Conservation (phyloP, 2,113 vertebrate genomes). For the Psammodynastes pulverulentus region DNA sequence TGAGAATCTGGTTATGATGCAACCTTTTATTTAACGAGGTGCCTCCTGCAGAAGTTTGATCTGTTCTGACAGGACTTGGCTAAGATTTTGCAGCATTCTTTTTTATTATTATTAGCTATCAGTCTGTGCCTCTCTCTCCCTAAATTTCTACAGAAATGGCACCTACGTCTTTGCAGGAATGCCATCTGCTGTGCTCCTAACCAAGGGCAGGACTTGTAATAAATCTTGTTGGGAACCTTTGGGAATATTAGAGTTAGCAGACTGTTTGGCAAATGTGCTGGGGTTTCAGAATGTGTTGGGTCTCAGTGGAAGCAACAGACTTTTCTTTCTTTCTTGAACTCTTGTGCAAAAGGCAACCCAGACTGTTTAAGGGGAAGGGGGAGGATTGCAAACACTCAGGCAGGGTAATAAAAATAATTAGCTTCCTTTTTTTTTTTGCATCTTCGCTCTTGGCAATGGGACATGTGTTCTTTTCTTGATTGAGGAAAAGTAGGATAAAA, state of each 20-base stretch:
- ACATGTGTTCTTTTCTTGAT: neutral
- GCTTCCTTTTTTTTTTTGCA: neutral
- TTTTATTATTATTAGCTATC: constrained; percentile 24
- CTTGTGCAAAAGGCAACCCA: constrained; percentile 62
- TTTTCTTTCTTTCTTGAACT: constrained; percentile 62
- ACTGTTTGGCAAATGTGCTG: constrained; percentile 51
- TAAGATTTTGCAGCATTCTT: constrained; percentile 35
- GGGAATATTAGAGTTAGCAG: constrained; percentile 56
- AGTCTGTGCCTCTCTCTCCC: constrained; percentile 39
- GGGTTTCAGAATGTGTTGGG: constrained; percentile 57
- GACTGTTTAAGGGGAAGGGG: constrained; percentile 49
- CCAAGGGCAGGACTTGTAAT: constrained; percentile 37
- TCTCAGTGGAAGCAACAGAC: constrained; percentile 61
- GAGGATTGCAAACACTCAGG: constrained; percentile 31
- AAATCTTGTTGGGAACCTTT: constrained; percentile 47
- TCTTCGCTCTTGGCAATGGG: too few species aligned
- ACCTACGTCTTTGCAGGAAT: neutral
- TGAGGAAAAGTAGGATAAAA: neutral
- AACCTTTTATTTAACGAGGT: constrained; percentile 24
- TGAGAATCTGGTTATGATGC: neutral
- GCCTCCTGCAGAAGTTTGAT: constrained; percentile 48
- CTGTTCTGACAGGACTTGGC: constrained; percentile 31
- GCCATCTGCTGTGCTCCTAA: constrained; percentile 30
- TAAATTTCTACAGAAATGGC: neutral
- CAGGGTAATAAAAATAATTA: neutral